phyloP scores from a whole-genome alignment of 2,797 vertebrate species.

The Acanthiza pusilla region DNA sequence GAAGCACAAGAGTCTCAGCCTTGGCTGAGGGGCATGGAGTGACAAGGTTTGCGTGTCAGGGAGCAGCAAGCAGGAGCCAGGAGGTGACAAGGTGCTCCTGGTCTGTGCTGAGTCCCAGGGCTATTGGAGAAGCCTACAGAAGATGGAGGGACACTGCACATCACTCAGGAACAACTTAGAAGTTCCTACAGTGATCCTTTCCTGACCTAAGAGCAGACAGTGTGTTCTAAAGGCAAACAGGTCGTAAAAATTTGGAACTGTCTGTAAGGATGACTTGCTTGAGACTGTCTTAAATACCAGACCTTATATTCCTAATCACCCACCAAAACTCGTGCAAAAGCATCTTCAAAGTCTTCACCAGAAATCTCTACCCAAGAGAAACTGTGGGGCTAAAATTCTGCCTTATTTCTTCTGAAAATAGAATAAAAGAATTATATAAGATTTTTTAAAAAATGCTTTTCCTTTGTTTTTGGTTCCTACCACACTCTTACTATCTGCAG shows the following conservation, averaged over 20 bases:
- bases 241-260: not conserved
- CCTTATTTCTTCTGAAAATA: not conserved
- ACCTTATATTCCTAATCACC: not conserved
- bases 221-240: not conserved
- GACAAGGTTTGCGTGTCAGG: not conserved
- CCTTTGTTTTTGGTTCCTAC: not conserved
- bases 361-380: not conserved
- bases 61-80: not conserved
- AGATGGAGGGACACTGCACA: not conserved
- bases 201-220: not conserved
- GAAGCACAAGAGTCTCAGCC: rapidly evolving
- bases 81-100: not conserved
- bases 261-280: not conserved
- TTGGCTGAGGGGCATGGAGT: not conserved
- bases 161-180: not conserved
- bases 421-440: not conserved
- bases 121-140: not conserved
- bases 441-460: not conserved
- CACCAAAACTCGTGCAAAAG: not conserved
- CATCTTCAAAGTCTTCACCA: not conserved
- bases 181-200: not conserved
- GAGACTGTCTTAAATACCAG: not conserved
- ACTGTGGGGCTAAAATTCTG: not conserved
- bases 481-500: not conserved
- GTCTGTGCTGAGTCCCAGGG: not conserved